These are phyloP conservation scores for Ptychochromis oligacanthus DNA, from an alignment of 2,113 vertebrate genomes.

Conservation along the genomic window DNA sequence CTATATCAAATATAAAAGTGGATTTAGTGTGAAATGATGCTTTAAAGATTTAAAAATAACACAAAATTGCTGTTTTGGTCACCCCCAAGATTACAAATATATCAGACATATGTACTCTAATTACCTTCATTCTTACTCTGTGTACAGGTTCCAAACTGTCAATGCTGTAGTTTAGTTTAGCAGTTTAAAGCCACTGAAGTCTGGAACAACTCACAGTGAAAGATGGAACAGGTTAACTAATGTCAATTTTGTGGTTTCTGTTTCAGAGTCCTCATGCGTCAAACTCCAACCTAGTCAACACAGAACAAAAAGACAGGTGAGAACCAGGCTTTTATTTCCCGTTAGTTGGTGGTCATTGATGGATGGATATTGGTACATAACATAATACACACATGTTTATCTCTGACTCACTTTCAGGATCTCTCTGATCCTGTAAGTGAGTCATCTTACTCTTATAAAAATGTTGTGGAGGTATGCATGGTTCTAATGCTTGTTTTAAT, in stretches of 20 bases:
- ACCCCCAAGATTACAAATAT: background rate
- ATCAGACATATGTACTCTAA: fast-evolving
- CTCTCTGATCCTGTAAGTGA: fast-evolving
- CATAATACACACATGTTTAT: background rate
- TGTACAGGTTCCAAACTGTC: fast-evolving
- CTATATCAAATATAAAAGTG: fast-evolving
- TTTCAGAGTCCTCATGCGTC: slow-evolving; percentile 78
- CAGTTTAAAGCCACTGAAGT: background rate
- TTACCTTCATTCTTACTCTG: background rate
- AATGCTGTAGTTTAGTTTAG: background rate
- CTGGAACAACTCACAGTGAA: background rate
- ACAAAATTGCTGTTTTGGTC: background rate
- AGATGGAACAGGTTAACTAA: background rate
- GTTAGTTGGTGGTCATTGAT: too few relatives aligned
- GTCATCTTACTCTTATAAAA: background rate
- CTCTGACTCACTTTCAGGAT: background rate
- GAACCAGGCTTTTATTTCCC: background rate
- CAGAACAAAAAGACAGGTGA: slow-evolving; percentile 71
- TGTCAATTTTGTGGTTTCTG: background rate
- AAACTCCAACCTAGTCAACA: slow-evolving; percentile 63
- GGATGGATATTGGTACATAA: background rate
- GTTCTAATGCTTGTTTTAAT: background rate
- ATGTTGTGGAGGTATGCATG: background rate
- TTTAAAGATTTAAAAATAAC: background rate
- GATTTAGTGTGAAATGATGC: background rate